These are phyloP conservation scores for Amiota mariae DNA, from an alignment of 2,888 invertebrate species.

Conservation along the genomic window DNA sequence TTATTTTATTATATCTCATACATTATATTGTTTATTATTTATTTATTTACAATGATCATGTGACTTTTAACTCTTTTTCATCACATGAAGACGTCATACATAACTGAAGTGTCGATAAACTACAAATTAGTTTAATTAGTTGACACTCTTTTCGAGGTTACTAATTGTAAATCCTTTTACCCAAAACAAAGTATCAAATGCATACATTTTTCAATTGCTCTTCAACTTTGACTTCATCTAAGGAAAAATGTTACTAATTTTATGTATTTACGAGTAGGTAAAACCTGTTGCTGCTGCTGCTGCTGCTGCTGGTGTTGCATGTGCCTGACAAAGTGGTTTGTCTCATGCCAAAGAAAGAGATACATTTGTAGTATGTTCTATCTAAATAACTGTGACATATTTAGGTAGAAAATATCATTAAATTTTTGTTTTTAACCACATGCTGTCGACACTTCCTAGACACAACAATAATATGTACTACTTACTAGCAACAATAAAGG, in stretches of 20 bases:
- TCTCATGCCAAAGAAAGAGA: neutral
- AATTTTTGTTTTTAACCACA: slow-evolving; percentile 22
- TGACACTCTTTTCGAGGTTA: too few species aligned
- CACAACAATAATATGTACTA: slow-evolving; percentile 2
- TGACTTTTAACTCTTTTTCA: too few species aligned
- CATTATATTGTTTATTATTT: too few species aligned
- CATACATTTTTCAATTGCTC: too few species aligned
- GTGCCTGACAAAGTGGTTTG: neutral
- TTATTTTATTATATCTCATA: too few species aligned
- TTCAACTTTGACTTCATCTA: too few species aligned
- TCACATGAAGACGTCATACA: too few species aligned
- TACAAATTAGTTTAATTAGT: too few species aligned
- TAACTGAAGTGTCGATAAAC: too few species aligned
- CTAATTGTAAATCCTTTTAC: too few species aligned
- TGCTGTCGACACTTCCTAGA: neutral
- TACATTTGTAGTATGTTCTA: neutral
- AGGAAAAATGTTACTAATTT: neutral
- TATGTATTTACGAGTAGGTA: neutral
- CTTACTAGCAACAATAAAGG: neutral
- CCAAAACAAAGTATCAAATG: too few species aligned
- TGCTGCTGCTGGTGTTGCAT: slow-evolving; percentile 7
- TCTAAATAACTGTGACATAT: neutral
- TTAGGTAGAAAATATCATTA: slow-evolving; percentile 12
- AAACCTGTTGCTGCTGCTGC: slow-evolving; percentile 23
- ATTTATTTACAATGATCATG: too few species aligned